phyloP scores from a whole-genome alignment of 2,888 invertebrate species.

The Nephrocerus scutellatus region DNA sequence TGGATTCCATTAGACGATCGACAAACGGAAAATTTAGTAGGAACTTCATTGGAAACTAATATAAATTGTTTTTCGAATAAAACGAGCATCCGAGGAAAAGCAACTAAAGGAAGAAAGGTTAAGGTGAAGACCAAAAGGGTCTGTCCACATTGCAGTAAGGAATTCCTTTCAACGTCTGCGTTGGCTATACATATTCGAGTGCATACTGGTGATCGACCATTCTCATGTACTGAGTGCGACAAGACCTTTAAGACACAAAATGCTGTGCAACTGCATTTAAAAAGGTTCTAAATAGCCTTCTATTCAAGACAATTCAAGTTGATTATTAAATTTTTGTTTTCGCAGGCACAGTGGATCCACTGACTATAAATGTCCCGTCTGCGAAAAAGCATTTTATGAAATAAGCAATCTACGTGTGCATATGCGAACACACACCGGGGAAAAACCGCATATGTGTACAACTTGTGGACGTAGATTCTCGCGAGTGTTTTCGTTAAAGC shows the following conservation, averaged over 20 bases:
- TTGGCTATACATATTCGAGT: constrained; percentile 35
- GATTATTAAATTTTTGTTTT: constrained; percentile 2
- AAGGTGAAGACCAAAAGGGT: constrained; percentile 28
- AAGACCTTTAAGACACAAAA: constrained; percentile 41
- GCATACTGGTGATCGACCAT: constrained; percentile 42
- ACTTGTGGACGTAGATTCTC: constrained; percentile 37
- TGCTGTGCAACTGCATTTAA: constrained; percentile 33
- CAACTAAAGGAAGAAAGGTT: not conserved
- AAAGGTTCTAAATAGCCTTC: constrained; percentile 23
- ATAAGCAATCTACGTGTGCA: constrained; percentile 38
- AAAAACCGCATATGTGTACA: constrained; percentile 39
- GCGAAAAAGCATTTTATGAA: constrained; percentile 35
- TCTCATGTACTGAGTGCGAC: constrained; percentile 33
- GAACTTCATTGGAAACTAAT: no score
- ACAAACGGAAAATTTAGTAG: no score
- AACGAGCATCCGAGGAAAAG: not conserved
- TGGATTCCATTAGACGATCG: no score
- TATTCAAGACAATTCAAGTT: not conserved
- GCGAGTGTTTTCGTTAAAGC: constrained; percentile 34
- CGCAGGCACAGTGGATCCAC: constrained; percentile 27
- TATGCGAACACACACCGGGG: constrained; percentile 38
- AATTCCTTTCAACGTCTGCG: constrained; percentile 28
- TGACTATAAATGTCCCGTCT: constrained; percentile 25
- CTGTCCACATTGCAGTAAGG: constrained; percentile 35
- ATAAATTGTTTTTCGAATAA: no score